phyloP scores from a whole-genome alignment of 2,113 vertebrate species.

The Stigmatopora argus region DNA sequence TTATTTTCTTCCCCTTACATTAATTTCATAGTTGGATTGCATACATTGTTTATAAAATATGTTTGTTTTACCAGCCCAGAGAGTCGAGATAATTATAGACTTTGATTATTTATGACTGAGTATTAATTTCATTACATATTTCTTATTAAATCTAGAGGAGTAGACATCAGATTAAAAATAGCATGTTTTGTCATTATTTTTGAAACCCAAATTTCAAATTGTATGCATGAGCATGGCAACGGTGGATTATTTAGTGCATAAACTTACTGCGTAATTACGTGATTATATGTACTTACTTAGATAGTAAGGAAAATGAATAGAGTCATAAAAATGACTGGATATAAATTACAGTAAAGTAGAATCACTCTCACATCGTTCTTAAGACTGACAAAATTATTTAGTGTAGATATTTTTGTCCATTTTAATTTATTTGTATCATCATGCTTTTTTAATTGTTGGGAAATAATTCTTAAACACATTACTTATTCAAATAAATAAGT shows the following conservation, averaged over 20 bases:
- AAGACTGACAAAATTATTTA: neutral
- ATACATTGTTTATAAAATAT: neutral
- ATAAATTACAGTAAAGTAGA: neutral
- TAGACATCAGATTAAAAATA: neutral
- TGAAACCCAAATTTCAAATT: conserved; percentile 26
- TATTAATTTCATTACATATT: neutral
- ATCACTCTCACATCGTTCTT: neutral
- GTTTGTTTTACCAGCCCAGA: neutral
- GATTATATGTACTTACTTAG: neutral
- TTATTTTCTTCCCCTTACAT: neutral
- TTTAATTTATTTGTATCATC: neutral
- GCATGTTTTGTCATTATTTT: conserved; percentile 8
- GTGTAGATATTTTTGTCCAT: neutral
- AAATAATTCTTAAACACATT: neutral
- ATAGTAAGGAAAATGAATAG: neutral
- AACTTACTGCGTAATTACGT: neutral
- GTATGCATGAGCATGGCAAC: conserved; percentile 26
- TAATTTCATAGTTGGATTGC: neutral
- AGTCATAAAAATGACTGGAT: neutral
- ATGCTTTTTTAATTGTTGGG: neutral
- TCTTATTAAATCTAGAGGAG: neutral
- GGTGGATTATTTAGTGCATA: conserved; percentile 20
- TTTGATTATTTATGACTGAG: neutral
- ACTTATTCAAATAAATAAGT: neutral
- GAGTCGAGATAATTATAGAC: neutral